Conservation (phyloP, 2,888 invertebrate species). For the Polydrusus pterygomalis region DNA sequence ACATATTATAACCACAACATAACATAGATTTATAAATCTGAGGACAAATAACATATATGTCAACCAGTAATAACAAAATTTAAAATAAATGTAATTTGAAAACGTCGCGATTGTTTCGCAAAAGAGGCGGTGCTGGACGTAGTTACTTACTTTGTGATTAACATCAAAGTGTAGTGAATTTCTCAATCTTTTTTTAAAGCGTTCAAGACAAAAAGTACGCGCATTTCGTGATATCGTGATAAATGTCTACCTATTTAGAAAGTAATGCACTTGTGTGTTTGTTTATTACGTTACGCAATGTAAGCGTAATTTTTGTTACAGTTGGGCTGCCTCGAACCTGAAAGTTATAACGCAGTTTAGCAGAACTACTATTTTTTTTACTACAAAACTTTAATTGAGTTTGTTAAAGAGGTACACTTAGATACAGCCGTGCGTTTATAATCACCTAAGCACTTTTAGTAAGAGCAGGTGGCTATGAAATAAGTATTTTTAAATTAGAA, state of each 20-base stretch:
- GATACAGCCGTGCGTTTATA: background rate
- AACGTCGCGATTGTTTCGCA: constrained; percentile 36
- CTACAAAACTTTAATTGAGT: constrained; percentile 15
- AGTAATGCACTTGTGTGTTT: constrained; percentile 41
- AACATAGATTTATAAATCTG: constrained; percentile 35
- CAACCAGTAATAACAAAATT: constrained; percentile 16
- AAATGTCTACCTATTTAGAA: constrained; percentile 20
- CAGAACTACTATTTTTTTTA: constrained; percentile 36
- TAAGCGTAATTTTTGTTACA: constrained; percentile 49
- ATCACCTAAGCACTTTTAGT: constrained; percentile 1
- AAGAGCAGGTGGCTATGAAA: background rate
- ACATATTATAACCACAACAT: constrained; percentile 1
- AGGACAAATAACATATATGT: constrained; percentile 35
- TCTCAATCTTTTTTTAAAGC: constrained; percentile 16
- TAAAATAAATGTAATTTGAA: constrained; percentile 34
- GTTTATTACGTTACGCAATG: constrained; percentile 30
- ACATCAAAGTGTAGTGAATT: constrained; percentile 28
- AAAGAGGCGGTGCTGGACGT: background rate
- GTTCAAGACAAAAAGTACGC: background rate
- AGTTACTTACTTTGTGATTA: constrained; percentile 31
- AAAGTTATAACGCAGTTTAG: constrained; percentile 44
- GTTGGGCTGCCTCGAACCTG: constrained; percentile 51
- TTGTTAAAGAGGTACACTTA: constrained; percentile 14
- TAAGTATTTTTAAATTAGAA: background rate
- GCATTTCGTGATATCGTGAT: constrained; percentile 9